Base-by-base conservation (phyloP, 2,113 vertebrate genomes). In the Periophthalmus modestus region DNA sequence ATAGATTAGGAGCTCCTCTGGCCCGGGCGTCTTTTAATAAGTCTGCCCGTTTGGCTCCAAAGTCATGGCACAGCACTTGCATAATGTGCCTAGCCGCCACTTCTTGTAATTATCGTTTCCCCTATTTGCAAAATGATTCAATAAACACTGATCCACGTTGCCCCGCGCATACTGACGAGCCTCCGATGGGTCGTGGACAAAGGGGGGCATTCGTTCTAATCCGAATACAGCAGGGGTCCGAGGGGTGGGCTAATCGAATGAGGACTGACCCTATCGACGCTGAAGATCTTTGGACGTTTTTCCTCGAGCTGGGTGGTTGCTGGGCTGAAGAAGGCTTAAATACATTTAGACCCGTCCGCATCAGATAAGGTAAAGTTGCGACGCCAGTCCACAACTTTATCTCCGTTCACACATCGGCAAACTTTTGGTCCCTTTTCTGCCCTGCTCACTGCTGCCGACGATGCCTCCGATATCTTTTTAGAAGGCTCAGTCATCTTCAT, bases 31-130 rank as follows among this genome's bases (percentile, higher is more conserved):
- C 92, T 91, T 59, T 92, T 93, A 93, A 93, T 93, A 93, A 91
- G 86, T 81, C 83, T 79, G 84, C 87, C 85, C 83, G 82, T 90
- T 92, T 92, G 89, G 89, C 89, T 92, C 87, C 85, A 90, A 93
- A 94, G 92, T 90, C 93, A 93, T 93, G 93, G 92, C 91, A 88
- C 93, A 93, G 93, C 92, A 92, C 91, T 93, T 92, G 89, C 87
- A 90, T 92, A 93, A 92, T 93, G 91, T 93, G 91, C 90, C 89
- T 87, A 92, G 91, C 85, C 76, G 82, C 89, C 86, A 88, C 83
- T 92, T 93, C 86, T 89, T 85, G 86, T 91, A 94, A 93, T 94
- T 93, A 94, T 93, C 88, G 85, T 90, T 93, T 91, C 85, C 90
- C 87, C 92, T 91, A 88, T 92, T 92, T 91, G 89, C 83, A 92